Conservation (phyloP, 2,797 vertebrate genomes). For the Heteromormyrus szaboi region DNA sequence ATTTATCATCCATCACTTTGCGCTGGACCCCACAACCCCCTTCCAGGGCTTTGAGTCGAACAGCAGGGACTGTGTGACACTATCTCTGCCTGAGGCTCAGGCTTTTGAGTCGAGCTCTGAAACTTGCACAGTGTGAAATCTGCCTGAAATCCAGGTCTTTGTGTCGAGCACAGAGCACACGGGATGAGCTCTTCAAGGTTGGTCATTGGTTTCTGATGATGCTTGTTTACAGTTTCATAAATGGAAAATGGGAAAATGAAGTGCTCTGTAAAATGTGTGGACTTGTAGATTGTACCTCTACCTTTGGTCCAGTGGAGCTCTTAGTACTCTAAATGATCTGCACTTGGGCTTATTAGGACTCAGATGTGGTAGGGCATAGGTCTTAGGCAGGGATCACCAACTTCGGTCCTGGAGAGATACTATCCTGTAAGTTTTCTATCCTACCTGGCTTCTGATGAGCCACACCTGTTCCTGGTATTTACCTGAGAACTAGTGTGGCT, state of each 20-base stretch:
- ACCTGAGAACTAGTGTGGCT: too few relatives aligned
- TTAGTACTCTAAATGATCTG: neutral
- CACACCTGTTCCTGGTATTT: too few relatives aligned
- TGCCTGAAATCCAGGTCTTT: neutral
- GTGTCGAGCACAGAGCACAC: neutral
- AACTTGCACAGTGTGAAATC: neutral
- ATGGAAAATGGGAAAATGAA: neutral
- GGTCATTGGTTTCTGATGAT: neutral
- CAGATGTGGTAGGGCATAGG: neutral
- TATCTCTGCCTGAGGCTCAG: neutral
- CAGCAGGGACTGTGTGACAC: neutral
- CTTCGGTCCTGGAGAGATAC: too few relatives aligned
- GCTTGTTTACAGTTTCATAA: neutral
- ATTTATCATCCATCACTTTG: conserved; percentile 65
- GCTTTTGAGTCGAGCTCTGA: neutral
- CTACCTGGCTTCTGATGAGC: too few relatives aligned
- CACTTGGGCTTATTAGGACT: neutral
- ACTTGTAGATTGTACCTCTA: neutral
- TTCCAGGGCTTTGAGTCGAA: neutral
- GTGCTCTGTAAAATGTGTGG: neutral
- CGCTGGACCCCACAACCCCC: neutral
- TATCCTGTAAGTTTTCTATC: too few relatives aligned
- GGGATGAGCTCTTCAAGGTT: neutral
- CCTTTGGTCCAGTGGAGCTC: neutral
- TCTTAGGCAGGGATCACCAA: too few relatives aligned